Evolutionary conservation across 2,888 invertebrate genomes (phyloP).

Genomic region (Dolichopus griseipennis): DNA sequence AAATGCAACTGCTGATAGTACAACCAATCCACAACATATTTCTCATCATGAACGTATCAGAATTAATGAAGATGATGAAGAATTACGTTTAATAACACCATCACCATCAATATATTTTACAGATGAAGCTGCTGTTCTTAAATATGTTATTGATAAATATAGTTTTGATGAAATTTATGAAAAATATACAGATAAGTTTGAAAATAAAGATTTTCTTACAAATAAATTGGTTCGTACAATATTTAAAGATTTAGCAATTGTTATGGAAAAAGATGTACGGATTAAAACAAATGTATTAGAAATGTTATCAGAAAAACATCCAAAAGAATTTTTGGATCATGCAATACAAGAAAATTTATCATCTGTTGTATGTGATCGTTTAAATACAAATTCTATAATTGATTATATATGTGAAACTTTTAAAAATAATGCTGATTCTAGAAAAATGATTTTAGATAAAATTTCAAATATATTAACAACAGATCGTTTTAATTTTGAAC

Average conservation of each 20-base stretch:
- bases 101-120: conserved; percentile 21
- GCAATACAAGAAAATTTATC: conserved; percentile 41
- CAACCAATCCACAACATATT: conserved; percentile 10
- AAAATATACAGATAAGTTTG: conserved; percentile 28
- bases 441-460: conserved; percentile 32
- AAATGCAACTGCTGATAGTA: conserved; percentile 26
- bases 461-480: conserved; percentile 30
- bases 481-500: conserved; percentile 24
- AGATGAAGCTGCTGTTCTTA: conserved; percentile 27
- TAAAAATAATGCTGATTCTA: conserved; percentile 34
- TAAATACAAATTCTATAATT: conserved; percentile 37
- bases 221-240: conserved; percentile 28
- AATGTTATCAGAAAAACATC: conserved; percentile 39
- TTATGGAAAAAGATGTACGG: conserved; percentile 34
- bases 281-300: conserved; percentile 36
- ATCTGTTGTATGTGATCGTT: conserved; percentile 40
- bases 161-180: conserved; percentile 32
- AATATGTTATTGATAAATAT: conserved; percentile 30
- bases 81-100: conserved; percentile 21
- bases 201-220: conserved; percentile 8
- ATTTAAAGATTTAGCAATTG: conserved; percentile 33
- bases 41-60: conserved; percentile 14
- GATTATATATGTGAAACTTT: conserved; percentile 39
- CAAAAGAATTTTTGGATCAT: conserved; percentile 40
- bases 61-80: conserved; percentile 21